Evolutionary conservation across 2,113 vertebrate species (phyloP).

Genomic region (Erpornis zantholeuca): DNA sequence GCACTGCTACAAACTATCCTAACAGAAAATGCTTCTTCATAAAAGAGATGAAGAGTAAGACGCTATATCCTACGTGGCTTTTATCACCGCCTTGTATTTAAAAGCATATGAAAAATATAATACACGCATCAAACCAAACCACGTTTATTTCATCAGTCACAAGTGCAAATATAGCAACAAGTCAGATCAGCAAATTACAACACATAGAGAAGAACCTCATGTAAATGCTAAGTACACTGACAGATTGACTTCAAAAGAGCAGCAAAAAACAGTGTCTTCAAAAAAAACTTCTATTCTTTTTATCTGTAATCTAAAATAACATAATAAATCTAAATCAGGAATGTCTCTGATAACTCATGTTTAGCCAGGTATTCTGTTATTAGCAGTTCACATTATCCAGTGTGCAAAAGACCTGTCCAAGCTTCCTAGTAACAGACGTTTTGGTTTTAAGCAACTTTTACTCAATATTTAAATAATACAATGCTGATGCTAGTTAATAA

Average conservation of each 20-base stretch:
- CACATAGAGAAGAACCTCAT: constrained; percentile 44
- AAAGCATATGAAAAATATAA: not conserved
- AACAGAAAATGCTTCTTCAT: not conserved
- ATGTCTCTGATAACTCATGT: constrained; percentile 7
- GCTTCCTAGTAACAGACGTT: not conserved
- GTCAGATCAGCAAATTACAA: constrained; percentile 71
- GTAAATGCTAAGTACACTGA: constrained; percentile 59
- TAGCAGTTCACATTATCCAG: not conserved
- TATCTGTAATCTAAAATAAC: constrained; percentile 40
- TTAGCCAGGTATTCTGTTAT: not conserved
- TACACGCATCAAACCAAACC: constrained; percentile 19
- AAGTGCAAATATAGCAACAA: constrained; percentile 71
- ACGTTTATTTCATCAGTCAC: constrained; percentile 72
- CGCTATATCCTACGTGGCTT: not conserved
- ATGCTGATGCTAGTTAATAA: constrained; percentile 1
- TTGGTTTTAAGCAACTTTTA: constrained; percentile 36
- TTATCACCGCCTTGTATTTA: not conserved
- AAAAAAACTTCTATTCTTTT: not conserved
- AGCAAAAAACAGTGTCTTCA: constrained; percentile 44
- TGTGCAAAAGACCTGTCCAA: not conserved
- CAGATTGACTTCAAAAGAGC: constrained; percentile 24
- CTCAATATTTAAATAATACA: constrained; percentile 36
- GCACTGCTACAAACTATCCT: not conserved
- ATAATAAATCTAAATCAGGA: not conserved
- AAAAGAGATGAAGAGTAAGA: not conserved